phyloP scores from a whole-genome alignment of 2,113 vertebrate species.

The Ochotona curzoniae region DNA sequence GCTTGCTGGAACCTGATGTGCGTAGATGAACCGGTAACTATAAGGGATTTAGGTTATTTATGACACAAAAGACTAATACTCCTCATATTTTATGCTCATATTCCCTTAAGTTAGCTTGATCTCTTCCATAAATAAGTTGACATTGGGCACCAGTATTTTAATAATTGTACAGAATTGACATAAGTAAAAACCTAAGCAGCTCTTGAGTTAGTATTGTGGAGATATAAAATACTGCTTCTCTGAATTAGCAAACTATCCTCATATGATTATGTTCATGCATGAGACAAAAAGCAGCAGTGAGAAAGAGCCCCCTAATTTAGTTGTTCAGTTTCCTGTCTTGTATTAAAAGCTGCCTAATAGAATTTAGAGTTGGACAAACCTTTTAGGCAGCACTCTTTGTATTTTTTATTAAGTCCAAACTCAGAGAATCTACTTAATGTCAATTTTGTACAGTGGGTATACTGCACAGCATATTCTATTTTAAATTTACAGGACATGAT shows the following conservation, averaged over 20 bases:
- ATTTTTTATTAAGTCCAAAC: conserved; percentile 92
- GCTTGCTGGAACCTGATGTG: not conserved
- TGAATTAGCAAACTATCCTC: conserved; percentile 57
- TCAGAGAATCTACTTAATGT: conserved; percentile 91
- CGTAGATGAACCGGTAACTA: not conserved
- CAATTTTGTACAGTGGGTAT: conserved; percentile 88
- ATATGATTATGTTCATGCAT: conserved; percentile 67
- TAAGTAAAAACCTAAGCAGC: conserved; percentile 29
- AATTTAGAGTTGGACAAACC: conserved; percentile 89
- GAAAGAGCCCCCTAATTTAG: conserved; percentile 81
- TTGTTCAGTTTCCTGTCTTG: conserved; percentile 85
- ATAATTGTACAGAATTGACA: not conserved
- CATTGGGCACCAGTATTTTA: conserved; percentile 19
- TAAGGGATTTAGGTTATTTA: not conserved
- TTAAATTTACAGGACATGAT: conserved; percentile 89
- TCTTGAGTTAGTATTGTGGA: conserved; percentile 18
- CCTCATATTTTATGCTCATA: not conserved
- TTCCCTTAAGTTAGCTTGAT: not conserved
- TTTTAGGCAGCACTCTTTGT: conserved; percentile 88
- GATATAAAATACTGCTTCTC: conserved; percentile 36
- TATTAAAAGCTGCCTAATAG: conserved; percentile 89
- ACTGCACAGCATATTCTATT: conserved; percentile 87
- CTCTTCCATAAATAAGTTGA: not conserved
- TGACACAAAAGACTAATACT: not conserved
- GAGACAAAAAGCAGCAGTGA: conserved; percentile 76